Evolutionary conservation across 2,113 vertebrate species (phyloP).

Genomic region (Ctenomys sociabilis): DNA sequence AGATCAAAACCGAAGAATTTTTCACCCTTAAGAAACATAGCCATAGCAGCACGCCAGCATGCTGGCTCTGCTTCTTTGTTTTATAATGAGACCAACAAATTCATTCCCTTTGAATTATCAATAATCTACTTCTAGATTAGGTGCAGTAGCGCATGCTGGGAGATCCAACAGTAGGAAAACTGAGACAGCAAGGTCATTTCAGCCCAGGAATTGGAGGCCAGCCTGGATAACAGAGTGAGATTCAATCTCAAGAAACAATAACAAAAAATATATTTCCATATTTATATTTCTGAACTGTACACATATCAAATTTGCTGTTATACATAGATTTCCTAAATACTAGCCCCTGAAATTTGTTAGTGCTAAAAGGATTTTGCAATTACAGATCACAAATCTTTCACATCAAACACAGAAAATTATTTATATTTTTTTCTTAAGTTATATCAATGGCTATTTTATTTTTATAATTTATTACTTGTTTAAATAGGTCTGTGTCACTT

Average conservation of each 20-base stretch:
- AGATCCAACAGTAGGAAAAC: background rate
- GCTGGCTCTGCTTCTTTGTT: background rate
- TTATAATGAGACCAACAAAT: background rate
- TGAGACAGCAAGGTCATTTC: background rate
- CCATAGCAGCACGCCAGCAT: background rate
- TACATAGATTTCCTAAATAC: background rate
- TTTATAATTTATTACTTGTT: background rate
- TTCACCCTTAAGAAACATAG: background rate
- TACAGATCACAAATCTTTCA: constrained; percentile 1
- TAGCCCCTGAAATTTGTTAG: background rate
- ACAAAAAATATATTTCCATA: background rate
- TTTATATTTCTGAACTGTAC: constrained; percentile 16
- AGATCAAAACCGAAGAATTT: background rate
- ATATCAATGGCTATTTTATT: background rate
- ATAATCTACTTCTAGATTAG: background rate
- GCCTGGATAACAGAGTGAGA: background rate
- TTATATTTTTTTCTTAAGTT: background rate
- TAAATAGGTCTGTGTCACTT: background rate
- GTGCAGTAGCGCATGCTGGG: background rate
- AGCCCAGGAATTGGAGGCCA: background rate
- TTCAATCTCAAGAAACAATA: background rate
- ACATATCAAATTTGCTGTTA: background rate
- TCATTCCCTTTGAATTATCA: background rate
- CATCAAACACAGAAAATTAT: background rate
- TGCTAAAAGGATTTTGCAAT: constrained; percentile 41